Evolutionary conservation across 2,113 vertebrate species (phyloP).

Genomic region (Engystomops pustulosus): DNA sequence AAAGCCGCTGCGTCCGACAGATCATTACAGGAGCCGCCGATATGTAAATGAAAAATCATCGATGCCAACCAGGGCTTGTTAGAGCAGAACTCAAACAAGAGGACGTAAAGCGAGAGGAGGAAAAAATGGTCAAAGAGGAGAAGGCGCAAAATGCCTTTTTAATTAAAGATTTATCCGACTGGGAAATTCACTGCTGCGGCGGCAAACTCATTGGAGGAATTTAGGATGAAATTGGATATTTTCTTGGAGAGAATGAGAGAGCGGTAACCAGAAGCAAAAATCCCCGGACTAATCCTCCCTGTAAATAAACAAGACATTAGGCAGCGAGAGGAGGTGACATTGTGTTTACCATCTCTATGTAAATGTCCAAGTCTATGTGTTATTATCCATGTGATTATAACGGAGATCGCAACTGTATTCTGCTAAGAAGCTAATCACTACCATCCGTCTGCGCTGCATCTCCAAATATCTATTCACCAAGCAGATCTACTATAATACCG

Average conservation of each 20-base stretch:
- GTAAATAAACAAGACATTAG: constrained; percentile 46
- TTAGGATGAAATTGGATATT: constrained; percentile 43
- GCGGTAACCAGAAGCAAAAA: not conserved
- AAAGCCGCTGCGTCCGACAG: constrained; percentile 16
- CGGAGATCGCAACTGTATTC: not conserved
- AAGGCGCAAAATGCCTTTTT: constrained; percentile 39
- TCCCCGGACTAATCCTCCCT: constrained; percentile 18
- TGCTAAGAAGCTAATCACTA: not conserved
- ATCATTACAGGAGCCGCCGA: constrained; percentile 16
- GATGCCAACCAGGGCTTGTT: constrained; percentile 2
- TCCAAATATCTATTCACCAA: not conserved
- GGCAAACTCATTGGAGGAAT: constrained; percentile 39
- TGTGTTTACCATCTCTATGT: constrained; percentile 26
- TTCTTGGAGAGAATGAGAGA: not conserved
- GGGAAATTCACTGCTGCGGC: constrained; percentile 16
- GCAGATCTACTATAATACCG: not conserved
- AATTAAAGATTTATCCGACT: constrained; percentile 46
- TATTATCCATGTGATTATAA: constrained; percentile 12
- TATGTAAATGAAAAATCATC: constrained; percentile 49
- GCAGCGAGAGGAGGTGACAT: not conserved
- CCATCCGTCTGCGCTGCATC: not conserved
- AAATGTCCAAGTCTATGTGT: not conserved
- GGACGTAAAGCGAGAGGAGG: constrained; percentile 1
- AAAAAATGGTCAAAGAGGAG: not conserved
- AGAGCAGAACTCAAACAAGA: constrained; percentile 4